Base-by-base conservation (phyloP, 1,140 invertebrate genomes). In the Drosophila guanche region DNA sequence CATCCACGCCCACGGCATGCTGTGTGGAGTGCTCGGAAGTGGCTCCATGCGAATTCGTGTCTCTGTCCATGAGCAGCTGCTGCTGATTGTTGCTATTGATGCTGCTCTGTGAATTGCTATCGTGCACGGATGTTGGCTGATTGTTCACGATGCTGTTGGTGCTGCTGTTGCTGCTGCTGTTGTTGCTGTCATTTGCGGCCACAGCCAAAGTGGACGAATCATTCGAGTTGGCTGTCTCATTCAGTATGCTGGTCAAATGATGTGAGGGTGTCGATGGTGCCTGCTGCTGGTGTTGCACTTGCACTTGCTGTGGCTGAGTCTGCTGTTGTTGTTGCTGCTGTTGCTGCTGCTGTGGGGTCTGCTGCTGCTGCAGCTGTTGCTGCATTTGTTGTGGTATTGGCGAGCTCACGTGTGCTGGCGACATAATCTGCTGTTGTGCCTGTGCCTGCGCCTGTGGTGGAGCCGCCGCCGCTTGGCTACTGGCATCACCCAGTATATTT, bases 61-160 rank as follows among this genome's bases (percentile, higher is more conserved):
- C 33, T 12, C 33, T 80, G 25, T 74, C 72, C 23, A 84, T 77
- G 4, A 90, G 74, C 51, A 89, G 53, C 20, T 78, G 88, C 42
- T 90, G 88, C 50, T 86, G 86, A 57, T 90, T 80, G 55, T 89
- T 90, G 56, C 89, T 90, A 46, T 88, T 90, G 29, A 90, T 88
- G 48, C 89, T 90, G 65, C 89, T 90, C 50, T 90, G 90, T 14
- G 90, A 90, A 50, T 90, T 90, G 59, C 90, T 90, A 58, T 90
- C 90, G 42, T 90, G 90, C 50, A 90, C 71, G n/a, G 90, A 90
- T 2, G 90, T 90, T 6, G 90, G 90, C 29, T 91, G 89, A 55
- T 91, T 91, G 66, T 90, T 90, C 8, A 90, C 90, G 27, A 90
- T 91, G 63, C 90, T 91, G 41, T 91, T 91, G 16, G 90, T 90